Base-by-base conservation (phyloP, 92 coral and sea anemone species). In the Virgularia gustaviana region DNA sequence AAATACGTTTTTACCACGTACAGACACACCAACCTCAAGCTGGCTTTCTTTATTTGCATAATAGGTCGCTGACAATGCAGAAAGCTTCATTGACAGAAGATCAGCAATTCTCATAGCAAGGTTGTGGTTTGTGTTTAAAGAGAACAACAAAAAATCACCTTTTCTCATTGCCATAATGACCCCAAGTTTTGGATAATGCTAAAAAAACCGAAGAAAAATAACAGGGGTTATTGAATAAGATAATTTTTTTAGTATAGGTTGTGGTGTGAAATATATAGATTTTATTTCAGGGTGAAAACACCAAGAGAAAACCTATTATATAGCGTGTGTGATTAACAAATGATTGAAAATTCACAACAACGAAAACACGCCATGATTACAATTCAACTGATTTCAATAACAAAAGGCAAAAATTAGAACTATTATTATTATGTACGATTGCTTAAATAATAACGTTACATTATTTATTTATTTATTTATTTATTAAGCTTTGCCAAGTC, bases 1-100 rank as follows among this genome's bases (percentile, higher is more conserved):
- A 36, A 66, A 66, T 18, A 66, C 73, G 33, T 66, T 58, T 36
- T 66, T 66, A 1, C 73, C 73, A 12, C 73, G 49, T n/a, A 66
- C 73, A 2, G 71, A 64, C 30, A 64, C 71, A n/a, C 49, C 54
- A 15, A 64, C 71, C 4, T 64, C 32, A 6, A 64, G 34, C 24
- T 64, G 38, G 4, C 51, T 33, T 64, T 64, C 71, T 9, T 64
- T 38, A 54, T 64, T 64, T 1, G 71, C 23, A 30, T 38, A 64
- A 9, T 15, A 16, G 12, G 22, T 44, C 4, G 49, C 71, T 12
- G 34, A 3, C 1, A 54, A 51, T 9, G 54, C 31, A 15, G 71
- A 38, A 5, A 19, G 15, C 30, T 64, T 19, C 33, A 64, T 64
- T 11, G 22, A 51, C 24, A 64, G 49, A 1, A 64, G 9, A 1